Evolutionary conservation across 2,888 invertebrate genomes (phyloP).

Genomic region (Meandrusa payeni): DNA sequence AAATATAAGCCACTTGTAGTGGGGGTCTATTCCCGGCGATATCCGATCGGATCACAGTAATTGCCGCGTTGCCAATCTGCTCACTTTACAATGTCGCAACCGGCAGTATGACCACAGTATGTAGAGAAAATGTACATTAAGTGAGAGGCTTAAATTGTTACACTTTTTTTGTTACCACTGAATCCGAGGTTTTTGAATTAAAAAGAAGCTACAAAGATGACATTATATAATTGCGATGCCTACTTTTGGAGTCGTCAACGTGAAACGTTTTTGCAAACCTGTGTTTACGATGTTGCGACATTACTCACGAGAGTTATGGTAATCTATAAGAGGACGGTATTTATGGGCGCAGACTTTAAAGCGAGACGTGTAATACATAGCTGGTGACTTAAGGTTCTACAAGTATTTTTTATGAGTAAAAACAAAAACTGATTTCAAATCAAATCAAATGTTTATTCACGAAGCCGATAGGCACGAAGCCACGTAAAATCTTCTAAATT

Average conservation of each 20-base stretch:
- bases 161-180: conserved; percentile 25
- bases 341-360: conserved; percentile 1
- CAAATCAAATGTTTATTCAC: too few species aligned
- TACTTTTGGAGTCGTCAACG: conserved; percentile 7
- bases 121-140: conserved; percentile 59
- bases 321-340: neutral
- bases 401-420: too few species aligned
- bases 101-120: conserved; percentile 58
- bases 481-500: too few species aligned
- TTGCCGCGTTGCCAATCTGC: conserved; percentile 72
- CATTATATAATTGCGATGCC: conserved; percentile 16
- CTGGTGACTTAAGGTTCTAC: too few species aligned
- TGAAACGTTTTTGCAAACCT: conserved; percentile 16
- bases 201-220: conserved; percentile 13
- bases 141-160: conserved; percentile 60
- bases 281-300: conserved; percentile 1
- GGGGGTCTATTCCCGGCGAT: conserved; percentile 69
- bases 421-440: too few species aligned
- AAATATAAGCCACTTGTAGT: conserved; percentile 60
- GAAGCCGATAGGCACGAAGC: too few species aligned
- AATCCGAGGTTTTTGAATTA: conserved; percentile 22
- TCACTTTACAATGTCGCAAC: conserved; percentile 71
- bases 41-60: conserved; percentile 76
- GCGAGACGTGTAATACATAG: too few species aligned
- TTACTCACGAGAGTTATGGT: neutral